These are phyloP conservation scores for Channa striata DNA, from an alignment of 2,797 vertebrate species.

Conservation along the genomic window DNA sequence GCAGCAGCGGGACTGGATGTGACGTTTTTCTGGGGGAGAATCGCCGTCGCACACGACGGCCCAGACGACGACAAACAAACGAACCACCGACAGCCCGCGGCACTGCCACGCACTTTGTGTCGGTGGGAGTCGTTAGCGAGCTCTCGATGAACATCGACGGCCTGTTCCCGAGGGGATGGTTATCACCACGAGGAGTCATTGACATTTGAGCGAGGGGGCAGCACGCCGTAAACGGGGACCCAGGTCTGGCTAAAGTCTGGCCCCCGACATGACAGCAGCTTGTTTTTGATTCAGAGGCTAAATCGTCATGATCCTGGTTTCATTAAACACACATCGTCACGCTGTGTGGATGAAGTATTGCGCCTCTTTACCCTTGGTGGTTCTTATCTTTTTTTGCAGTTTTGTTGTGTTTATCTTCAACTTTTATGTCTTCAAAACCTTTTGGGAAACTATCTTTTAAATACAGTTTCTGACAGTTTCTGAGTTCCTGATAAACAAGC, in stretches of 20 bases:
- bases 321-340: slow-evolving; percentile 6
- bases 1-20: not conserved
- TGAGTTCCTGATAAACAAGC: not conserved
- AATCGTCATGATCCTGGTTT: slow-evolving; percentile 4
- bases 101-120: slow-evolving; percentile 27
- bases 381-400: not conserved
- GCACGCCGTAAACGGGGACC: slow-evolving; percentile 8
- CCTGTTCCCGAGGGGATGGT: slow-evolving; percentile 40
- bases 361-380: not conserved
- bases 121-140: slow-evolving; percentile 47
- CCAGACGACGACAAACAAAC: slow-evolving; percentile 43
- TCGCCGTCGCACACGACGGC: not conserved
- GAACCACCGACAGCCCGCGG: slow-evolving; percentile 12
- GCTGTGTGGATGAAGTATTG: not conserved
- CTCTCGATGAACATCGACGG: slow-evolving; percentile 27
- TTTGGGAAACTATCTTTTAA: not conserved
- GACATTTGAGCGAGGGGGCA: slow-evolving; percentile 39
- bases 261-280: slow-evolving; percentile 1
- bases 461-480: not conserved
- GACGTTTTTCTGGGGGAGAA: slow-evolving; percentile 21
- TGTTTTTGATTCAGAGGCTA: not conserved
- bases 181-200: slow-evolving; percentile 41
- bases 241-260: slow-evolving; percentile 1
- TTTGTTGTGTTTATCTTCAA: too few relatives aligned
- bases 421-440: not conserved